Conservation (phyloP, 2,797 vertebrate genomes). For the Lepidocolaptes lacrymiger region DNA sequence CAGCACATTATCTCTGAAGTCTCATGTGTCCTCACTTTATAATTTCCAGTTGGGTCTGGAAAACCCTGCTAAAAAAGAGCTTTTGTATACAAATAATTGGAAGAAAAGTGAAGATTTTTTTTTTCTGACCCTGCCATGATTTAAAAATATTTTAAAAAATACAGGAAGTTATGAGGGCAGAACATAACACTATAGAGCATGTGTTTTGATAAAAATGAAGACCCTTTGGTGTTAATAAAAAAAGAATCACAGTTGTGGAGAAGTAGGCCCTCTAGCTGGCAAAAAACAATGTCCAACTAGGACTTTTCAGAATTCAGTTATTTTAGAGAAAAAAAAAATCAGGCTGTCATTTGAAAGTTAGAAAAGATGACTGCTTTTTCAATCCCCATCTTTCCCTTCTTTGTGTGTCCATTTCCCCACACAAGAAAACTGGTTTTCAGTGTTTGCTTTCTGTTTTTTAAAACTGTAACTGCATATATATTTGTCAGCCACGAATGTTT, state of each 20-base stretch:
- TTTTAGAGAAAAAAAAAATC: background rate
- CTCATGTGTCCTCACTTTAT: background rate
- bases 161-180: background rate
- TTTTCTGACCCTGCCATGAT: background rate
- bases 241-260: background rate
- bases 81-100: background rate
- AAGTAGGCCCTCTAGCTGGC: slow-evolving; percentile 55
- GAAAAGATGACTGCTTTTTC: background rate
- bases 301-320: background rate
- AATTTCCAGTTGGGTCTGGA: background rate
- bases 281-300: background rate
- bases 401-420: background rate
- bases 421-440: background rate
- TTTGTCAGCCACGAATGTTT: background rate
- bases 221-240: slow-evolving; percentile 10
- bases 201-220: slow-evolving; percentile 2
- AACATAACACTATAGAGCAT: background rate
- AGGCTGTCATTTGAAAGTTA: background rate
- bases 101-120: background rate
- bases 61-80: background rate
- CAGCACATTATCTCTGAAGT: slow-evolving; percentile 25
- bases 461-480: background rate
- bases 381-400: background rate
- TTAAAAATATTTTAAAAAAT: background rate
- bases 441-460: background rate